Evolutionary conservation across 2,888 invertebrate species (phyloP).

Genomic region (Xestoiulus laeticollis): DNA sequence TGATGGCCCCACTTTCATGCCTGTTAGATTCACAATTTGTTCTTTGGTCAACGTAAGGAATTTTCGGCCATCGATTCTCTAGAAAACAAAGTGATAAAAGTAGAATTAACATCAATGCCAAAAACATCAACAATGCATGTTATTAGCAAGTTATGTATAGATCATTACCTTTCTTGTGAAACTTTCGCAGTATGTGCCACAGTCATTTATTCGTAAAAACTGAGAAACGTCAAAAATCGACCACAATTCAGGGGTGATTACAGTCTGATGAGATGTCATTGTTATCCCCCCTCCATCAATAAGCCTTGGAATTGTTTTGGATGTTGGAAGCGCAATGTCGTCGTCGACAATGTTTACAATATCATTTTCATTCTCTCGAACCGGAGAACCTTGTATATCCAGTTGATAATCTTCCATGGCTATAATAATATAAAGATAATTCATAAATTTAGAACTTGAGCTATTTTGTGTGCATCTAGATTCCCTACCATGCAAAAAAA

Average conservation of each 20-base stretch:
- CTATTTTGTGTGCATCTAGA: too few relatives aligned
- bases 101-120: too few relatives aligned
- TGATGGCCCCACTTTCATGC: slow-evolving; percentile 94
- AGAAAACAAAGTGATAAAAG: slow-evolving; percentile 59
- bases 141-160: neutral
- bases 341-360: neutral
- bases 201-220: slow-evolving; percentile 88
- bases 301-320: slow-evolving; percentile 56
- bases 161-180: slow-evolving; percentile 68
- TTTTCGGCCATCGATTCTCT: slow-evolving; percentile 82
- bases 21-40: slow-evolving; percentile 86
- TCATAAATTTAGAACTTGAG: neutral
- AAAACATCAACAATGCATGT: too few relatives aligned
- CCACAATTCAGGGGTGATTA: slow-evolving; percentile 74
- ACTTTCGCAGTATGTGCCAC: slow-evolving; percentile 71
- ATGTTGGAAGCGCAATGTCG: neutral
- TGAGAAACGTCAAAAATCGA: slow-evolving; percentile 85
- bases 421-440: neutral
- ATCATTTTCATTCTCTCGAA: neutral
- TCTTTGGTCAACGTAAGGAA: slow-evolving; percentile 85
- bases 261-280: slow-evolving; percentile 53
- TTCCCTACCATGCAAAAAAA: too few relatives aligned
- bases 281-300: slow-evolving; percentile 55
- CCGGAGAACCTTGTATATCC: slow-evolving; percentile 3
- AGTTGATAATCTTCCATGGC: slow-evolving; percentile 27